A percentile compares a stretch with the other conserved stretches of the same genome.
Evolutionary conservation across 2,888 invertebrate species (phyloP).

Genomic region (Erebia ligea): DNA sequence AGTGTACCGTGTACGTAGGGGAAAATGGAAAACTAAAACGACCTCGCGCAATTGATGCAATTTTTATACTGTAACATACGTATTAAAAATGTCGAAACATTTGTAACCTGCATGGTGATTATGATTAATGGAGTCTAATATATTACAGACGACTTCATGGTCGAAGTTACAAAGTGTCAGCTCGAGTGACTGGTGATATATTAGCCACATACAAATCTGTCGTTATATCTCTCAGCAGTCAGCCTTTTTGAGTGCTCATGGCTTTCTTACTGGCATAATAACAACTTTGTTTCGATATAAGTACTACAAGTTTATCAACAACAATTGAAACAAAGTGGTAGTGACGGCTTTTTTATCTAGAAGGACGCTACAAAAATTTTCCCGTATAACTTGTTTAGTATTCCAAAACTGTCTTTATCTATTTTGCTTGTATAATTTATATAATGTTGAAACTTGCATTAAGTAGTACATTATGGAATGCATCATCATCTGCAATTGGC

Average conservation of each 20-base stretch:
- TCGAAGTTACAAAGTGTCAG: constrained; percentile 24
- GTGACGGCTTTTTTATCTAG: neutral
- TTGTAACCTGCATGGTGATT: constrained; percentile 3
- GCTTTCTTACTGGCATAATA: constrained; percentile 9
- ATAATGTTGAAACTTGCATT: constrained; percentile 12
- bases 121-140: constrained; percentile 22
- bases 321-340: neutral
- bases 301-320: neutral
- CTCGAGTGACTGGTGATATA: constrained; percentile 22
- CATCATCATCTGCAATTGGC: constrained; percentile 25
- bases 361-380: too few relatives aligned
- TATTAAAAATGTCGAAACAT: constrained; percentile 3
- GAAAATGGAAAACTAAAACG: constrained; percentile 15
- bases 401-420: neutral
- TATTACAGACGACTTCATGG: constrained; percentile 17
- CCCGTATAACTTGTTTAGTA: neutral
- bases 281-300: constrained; percentile 10
- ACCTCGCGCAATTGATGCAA: constrained; percentile 3
- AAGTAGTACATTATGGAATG: constrained; percentile 12
- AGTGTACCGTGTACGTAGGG: constrained; percentile 10
- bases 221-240: constrained; percentile 16
- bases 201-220: constrained; percentile 31
- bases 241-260: constrained; percentile 3
- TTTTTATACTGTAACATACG: neutral
- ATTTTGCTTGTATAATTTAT: neutral